Evolutionary conservation across 2,797 vertebrate species (phyloP), one percentile per base, ranked within the genome.

Genomic region (Rhabdomys pumilio): DNA sequence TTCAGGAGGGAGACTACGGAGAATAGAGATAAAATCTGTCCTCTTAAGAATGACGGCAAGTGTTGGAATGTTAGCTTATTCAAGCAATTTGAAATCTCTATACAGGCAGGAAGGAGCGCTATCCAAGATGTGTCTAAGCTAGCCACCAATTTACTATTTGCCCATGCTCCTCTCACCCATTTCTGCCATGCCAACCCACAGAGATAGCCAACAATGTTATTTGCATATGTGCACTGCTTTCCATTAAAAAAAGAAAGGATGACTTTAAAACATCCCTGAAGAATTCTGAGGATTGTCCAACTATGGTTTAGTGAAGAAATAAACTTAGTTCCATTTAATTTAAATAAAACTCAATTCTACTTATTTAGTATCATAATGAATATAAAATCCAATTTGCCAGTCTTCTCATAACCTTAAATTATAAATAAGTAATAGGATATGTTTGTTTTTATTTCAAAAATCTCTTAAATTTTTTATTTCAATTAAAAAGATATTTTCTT

Each of bases 181-280:
- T 90, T 96, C 57, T 81, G 53, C 83, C 77, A 76, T 12, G 76
- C 53, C 94, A 94, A 67, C 6, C 10, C 14, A 84, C 34, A 53
- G 84, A 63, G 14, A 85, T 3, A 91, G 82, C 63, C 41, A 65
- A 85, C 19, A 86, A 80, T 12, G 13, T 69, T 77, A 92, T 86
- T 91, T 95, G 44, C 61, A 41, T 89, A 89, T 59, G 50, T 57
- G 76, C 17, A 87, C 55, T 67, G 29, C 47, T 94, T 94, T 73
- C 81, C 29, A 96, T 65, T 81, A 67, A 94, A 83, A 90, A 91
- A 94, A 80, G 83, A 89, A 94, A 93, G 63, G 95, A 93, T 65
- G 34, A 91, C 65, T 53, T 69, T 85, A 95, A 63, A 50, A 65
- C 17, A 91, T 26, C 38, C 61, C 44, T 94, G 86, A 90, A 69